A percentile compares a stretch with the other conserved stretches of the same genome.
Evolutionary conservation across 2,113 vertebrate genomes (phyloP).

Genomic region (Delphinapterus leucas): DNA sequence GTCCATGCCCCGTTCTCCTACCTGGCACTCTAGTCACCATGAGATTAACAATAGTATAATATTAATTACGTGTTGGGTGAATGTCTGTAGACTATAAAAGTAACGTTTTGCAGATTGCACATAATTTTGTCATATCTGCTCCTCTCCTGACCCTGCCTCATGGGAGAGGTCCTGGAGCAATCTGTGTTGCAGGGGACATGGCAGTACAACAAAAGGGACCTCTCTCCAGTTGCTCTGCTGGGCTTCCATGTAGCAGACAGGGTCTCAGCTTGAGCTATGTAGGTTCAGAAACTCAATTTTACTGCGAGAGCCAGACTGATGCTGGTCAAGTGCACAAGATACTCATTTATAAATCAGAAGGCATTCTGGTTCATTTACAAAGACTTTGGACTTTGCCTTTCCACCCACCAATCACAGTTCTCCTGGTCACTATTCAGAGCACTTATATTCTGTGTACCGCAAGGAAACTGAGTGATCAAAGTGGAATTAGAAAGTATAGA

Average conservation of each 20-base stretch:
- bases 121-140: accelerated
- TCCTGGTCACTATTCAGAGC: not conserved
- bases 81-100: not conserved
- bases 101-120: not conserved
- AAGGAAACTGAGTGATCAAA: not conserved
- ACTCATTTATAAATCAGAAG: not conserved
- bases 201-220: not conserved
- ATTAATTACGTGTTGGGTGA: not conserved
- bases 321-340: not conserved
- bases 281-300: not conserved
- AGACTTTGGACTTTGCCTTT: not conserved
- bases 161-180: not conserved
- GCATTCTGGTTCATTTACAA: not conserved
- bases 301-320: not conserved
- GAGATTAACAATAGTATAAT: not conserved
- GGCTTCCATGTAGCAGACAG: not conserved
- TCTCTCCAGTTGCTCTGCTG: not conserved
- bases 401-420: not conserved
- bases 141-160: not conserved
- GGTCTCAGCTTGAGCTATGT: not conserved
- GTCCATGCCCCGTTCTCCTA: not conserved
- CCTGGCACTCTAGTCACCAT: not conserved
- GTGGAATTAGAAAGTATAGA: not conserved
- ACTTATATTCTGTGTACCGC: not conserved
- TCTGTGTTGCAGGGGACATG: not conserved